A percentile compares a stretch with the other conserved stretches of the same genome.
Evolutionary conservation across 2,797 vertebrate genomes (phyloP).

Genomic region (Buceros bicornis): DNA sequence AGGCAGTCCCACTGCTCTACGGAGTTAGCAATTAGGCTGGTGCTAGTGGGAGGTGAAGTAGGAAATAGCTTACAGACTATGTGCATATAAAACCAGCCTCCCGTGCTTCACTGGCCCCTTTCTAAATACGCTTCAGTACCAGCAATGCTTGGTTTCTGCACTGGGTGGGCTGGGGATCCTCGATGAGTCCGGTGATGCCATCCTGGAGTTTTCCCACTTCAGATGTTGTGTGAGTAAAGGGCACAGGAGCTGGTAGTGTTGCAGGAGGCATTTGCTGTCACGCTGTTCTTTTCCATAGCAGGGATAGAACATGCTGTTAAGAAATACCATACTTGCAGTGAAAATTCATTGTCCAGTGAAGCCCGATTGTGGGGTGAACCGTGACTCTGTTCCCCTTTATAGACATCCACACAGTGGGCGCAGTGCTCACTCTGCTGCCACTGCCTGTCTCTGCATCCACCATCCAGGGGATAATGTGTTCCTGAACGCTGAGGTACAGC

Average conservation of each 20-base stretch:
- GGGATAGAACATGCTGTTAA: not conserved
- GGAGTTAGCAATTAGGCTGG: not conserved
- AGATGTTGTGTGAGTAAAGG: not conserved
- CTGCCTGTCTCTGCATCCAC: not conserved
- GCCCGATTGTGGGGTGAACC: not conserved
- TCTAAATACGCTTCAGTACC: not conserved
- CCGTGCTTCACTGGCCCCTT: not conserved
- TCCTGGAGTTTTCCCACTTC: not conserved
- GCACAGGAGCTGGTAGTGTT: not conserved
- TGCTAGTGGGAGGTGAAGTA: not conserved
- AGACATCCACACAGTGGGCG: rapidly evolving
- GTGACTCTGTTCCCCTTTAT: not conserved
- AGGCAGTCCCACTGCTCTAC: not conserved
- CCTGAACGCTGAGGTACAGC: not conserved
- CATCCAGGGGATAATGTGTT: rapidly evolving
- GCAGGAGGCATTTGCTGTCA: not conserved
- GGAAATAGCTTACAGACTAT: not conserved
- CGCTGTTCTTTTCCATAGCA: not conserved
- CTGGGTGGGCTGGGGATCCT: not conserved
- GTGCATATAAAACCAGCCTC: not conserved
- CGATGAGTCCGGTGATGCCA: not conserved
- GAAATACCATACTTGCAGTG: not conserved
- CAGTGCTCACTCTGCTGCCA: not conserved
- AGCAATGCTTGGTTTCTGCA: not conserved
- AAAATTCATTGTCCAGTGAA: not conserved